Evolutionary conservation across 2,113 vertebrate species (phyloP), one percentile per base, ranked within the genome.

Genomic region (Thryonomys swinderianus): DNA sequence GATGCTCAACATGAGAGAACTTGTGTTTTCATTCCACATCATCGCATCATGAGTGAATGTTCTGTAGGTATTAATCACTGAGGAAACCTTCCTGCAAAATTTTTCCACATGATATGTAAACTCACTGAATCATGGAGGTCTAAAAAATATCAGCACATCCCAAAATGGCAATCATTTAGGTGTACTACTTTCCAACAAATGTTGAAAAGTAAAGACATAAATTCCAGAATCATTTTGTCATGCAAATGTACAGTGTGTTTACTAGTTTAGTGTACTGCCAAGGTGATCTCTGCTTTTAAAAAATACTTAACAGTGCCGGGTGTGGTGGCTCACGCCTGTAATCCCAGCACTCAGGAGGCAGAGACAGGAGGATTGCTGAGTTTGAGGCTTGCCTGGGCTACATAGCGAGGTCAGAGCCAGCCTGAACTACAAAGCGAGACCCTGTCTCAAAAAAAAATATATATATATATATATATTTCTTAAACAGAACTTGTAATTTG

Each of bases 201-300:
- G 87, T 95, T 51, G 17, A 93, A 96, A 92, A 94, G 16, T 74
- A 74, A 94, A 74, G 9, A 45, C 42, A 61, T 86, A 74, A 64
- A 76, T 55, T 13, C 25, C 87, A 61, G 48, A 13, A 12, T 16
- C 7, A 20, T 78, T 90, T 85, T 91, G 13, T 83, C 51, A 90
- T 82, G 6, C 21, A 86, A 17, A 21, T 94, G 45, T 84, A 21
- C 53, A 7, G 3, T 85, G 16, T 84, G 30, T 78, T 64, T 81
- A 84, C 62, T 85, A 66, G 27, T 14, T 81, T 92, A 53, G 59
- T 95, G 21, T 81, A 14, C 25, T 91, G 3, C 20, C 94, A 94
- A 85, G 40, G 30, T 61, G 6, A 25, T 61, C 10, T 90, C 45
- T 20, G 9, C 2, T 55, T 57, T 57, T 55, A 83, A 2, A 79